Evolutionary conservation across 2,113 vertebrate species (phyloP).

Genomic region (Tetraodon nigroviridis): DNA sequence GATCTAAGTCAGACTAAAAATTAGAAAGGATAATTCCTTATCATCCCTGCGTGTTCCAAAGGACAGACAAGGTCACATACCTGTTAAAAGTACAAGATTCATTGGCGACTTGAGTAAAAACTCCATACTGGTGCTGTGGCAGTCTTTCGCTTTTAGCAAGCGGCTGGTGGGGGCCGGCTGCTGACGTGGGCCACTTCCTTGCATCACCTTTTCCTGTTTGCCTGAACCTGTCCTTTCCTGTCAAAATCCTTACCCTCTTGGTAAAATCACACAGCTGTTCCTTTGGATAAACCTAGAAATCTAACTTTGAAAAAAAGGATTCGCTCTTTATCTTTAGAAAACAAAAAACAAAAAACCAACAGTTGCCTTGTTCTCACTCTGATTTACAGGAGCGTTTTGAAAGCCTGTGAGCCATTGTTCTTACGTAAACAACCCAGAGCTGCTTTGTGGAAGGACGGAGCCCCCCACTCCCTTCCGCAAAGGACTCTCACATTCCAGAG

Average conservation of each 20-base stretch:
- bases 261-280: constrained; percentile 45
- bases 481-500: constrained; percentile 40
- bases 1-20: neutral
- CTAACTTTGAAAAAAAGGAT: too few relatives aligned
- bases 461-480: constrained; percentile 59
- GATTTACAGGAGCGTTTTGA: constrained; percentile 33
- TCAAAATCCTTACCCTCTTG: constrained; percentile 69
- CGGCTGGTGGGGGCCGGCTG: constrained; percentile 53
- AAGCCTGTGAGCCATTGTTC: constrained; percentile 54
- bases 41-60: neutral
- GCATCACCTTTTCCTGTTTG: constrained; percentile 78
- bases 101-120: constrained; percentile 70
- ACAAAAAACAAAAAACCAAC: too few relatives aligned
- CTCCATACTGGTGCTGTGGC: constrained; percentile 66
- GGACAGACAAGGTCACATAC: constrained; percentile 56
- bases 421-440: constrained; percentile 49
- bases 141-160: constrained; percentile 62
- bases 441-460: constrained; percentile 45
- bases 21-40: neutral
- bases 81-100: constrained; percentile 78
- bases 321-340: too few relatives aligned
- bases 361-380: neutral
- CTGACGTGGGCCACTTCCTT: constrained; percentile 74
- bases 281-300: too few relatives aligned
- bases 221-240: constrained; percentile 79